Percentiles rank a stretch among this genome's conserved stretches.
phyloP scores from a whole-genome alignment of 2,797 vertebrate genomes.

The Acomys russatus region DNA sequence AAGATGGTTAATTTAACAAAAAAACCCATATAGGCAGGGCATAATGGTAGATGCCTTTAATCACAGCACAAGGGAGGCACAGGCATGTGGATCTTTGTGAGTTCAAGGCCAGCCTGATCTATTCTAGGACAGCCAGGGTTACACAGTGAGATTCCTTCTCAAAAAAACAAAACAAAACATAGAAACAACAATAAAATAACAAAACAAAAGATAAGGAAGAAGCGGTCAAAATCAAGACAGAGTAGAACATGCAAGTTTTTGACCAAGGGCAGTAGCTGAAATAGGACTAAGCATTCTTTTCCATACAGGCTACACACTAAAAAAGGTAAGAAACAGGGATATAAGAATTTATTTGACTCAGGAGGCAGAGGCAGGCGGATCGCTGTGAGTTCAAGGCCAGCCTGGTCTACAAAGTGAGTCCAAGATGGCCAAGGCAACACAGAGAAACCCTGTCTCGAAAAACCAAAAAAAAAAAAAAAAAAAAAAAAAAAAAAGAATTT shows the following conservation, averaged over 20 bases:
- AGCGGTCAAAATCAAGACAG: not conserved
- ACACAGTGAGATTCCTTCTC: too few species aligned
- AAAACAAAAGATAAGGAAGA: not conserved
- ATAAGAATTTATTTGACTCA: conserved; percentile 46
- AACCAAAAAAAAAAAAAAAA: too few species aligned
- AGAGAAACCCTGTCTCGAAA: too few species aligned
- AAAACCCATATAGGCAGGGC: not conserved
- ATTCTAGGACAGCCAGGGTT: not conserved
- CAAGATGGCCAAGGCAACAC: too few species aligned
- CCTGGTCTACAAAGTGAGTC: too few species aligned
- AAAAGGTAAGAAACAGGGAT: conserved; percentile 50
- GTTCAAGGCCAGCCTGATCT: not conserved
- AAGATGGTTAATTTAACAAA: not conserved
- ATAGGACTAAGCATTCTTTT: conserved; percentile 50
- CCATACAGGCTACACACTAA: not conserved
- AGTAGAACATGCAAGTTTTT: not conserved
- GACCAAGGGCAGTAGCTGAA: not conserved
- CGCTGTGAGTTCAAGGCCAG: too few species aligned
- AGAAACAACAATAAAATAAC: not conserved
- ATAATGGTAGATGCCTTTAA: not conserved
- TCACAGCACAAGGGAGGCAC: not conserved
- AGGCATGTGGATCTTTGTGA: not conserved
- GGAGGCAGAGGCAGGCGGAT: too few species aligned
- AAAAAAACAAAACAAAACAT: not conserved
- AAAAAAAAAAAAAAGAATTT: too few species aligned